phyloP scores from a whole-genome alignment of 2,797 vertebrate genomes.

The Phrynocephalus forsythii region DNA sequence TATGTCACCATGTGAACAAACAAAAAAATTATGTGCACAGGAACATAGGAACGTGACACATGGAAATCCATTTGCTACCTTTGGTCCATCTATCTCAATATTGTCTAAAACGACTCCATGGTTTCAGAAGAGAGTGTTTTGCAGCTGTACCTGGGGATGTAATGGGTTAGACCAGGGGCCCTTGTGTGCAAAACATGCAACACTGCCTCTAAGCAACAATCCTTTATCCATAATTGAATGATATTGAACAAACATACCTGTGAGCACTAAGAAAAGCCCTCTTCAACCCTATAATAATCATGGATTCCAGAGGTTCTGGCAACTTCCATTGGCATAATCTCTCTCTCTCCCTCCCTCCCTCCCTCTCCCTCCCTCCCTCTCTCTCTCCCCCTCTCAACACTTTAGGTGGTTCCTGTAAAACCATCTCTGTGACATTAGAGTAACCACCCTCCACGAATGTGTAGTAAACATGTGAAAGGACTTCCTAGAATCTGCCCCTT shows the following conservation, averaged over 20 bases:
- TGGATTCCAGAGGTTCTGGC: too few relatives aligned
- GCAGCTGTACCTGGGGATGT: too few relatives aligned
- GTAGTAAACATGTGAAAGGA: neutral
- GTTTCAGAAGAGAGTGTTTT: neutral
- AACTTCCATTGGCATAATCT: too few relatives aligned
- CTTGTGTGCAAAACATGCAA: too few relatives aligned
- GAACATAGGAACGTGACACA: neutral
- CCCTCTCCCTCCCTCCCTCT: too few relatives aligned
- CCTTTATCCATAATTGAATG: constrained; percentile 39
- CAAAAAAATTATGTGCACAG: constrained; percentile 63
- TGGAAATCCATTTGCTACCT: neutral
- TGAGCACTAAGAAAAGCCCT: too few relatives aligned
- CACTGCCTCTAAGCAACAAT: neutral
- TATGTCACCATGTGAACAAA: constrained; percentile 33
- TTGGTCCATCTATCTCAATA: neutral
- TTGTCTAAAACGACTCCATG: neutral
- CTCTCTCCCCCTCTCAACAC: too few relatives aligned
- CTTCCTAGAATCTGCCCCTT: neutral
- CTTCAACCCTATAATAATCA: too few relatives aligned
- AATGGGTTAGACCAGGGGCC: too few relatives aligned
- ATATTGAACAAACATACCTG: constrained; percentile 64
- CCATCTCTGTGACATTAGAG: too few relatives aligned
- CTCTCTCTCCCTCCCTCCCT: too few relatives aligned
- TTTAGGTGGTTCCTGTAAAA: too few relatives aligned
- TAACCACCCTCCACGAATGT: neutral